phyloP scores from a whole-genome alignment of 2,797 vertebrate genomes.

The Chelonia mydas region DNA sequence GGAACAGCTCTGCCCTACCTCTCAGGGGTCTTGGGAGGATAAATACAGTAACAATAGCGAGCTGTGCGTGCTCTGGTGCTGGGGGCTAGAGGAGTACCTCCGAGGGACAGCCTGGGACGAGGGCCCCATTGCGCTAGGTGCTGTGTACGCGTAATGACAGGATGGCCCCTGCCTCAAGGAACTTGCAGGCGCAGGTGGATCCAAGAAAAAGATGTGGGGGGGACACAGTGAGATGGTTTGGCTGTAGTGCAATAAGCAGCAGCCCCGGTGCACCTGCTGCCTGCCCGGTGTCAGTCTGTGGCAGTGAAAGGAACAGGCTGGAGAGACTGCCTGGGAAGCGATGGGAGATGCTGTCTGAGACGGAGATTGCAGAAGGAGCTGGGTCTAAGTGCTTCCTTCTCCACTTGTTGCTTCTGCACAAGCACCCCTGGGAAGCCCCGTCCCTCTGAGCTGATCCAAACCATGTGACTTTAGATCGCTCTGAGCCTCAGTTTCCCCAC shows the following conservation, averaged over 20 bases:
- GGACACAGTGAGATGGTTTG: not conserved
- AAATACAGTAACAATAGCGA: not conserved
- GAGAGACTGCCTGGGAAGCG: not conserved
- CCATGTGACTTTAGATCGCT: not conserved
- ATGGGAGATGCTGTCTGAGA: not conserved
- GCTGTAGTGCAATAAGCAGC: not conserved
- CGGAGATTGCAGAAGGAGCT: not conserved
- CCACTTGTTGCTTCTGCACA: not conserved
- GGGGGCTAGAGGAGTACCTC: not conserved
- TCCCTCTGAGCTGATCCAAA: not conserved
- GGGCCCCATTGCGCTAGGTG: not conserved
- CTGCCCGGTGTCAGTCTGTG: not conserved
- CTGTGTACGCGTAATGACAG: not conserved
- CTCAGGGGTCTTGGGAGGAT: not conserved
- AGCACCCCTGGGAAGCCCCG: not conserved
- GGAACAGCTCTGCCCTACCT: not conserved
- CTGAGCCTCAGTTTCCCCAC: not conserved
- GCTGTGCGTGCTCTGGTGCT: not conserved
- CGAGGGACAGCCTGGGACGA: not conserved
- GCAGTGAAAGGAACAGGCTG: not conserved
- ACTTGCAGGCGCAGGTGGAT: not conserved
- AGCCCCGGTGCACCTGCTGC: not conserved
- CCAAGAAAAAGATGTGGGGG: not conserved
- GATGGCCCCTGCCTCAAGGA: not conserved
- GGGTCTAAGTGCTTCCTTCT: not conserved